Base-by-base conservation (phyloP, 2,797 vertebrate genomes). In the Limosa lapponica region DNA sequence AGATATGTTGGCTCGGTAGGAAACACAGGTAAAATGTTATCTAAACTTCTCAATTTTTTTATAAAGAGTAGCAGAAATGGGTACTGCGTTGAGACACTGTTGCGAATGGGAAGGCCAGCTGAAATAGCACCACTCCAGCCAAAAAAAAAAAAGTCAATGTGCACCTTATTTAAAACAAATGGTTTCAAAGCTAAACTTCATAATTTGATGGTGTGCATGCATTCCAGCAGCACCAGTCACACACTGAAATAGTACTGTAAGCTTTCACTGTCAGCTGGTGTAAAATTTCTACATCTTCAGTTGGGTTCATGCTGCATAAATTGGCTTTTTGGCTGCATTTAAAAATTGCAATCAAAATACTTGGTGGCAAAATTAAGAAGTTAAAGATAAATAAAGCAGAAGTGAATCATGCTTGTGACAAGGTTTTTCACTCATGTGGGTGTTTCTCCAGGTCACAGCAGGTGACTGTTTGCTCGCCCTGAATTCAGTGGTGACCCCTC, bases 401-500 rank as follows among this genome's bases (percentile, higher is more conserved):
- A 80, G 30, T 37, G 54, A 65, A 23, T 81, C 20, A 22, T 17
- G 6, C 18, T 34, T 22, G 24, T 66, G 57, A 23, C 18, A 2
- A 37, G 44, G 2, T 28, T 87, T 87, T 91, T 74, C 12, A 13
- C 25, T 72, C 0, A 0, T 8, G 1, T 28, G 27, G 41, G 2
- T 77, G 6, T 16, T 54, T 78, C 39, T 84, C 16, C 44, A 20
- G 16, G 52, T 66, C 27, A 5, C 41, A 51, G 57, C 37, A 20
- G 1, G 3, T 37, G 65, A 36, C 19, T 2, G 2, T 16, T 39
- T 11, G 41, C 69, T 75, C 5, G 11, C 6, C 1, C 39, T 55
- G 74, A 49, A 15, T 61, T 80, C 3, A 2, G 23, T 9, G 27
- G 15, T 64, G 82, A 37, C 46, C 36, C n/a, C 23, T 54, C 12